These are phyloP conservation scores for Nothocercus julius DNA, from an alignment of 2,113 vertebrate species.

Conservation along the genomic window DNA sequence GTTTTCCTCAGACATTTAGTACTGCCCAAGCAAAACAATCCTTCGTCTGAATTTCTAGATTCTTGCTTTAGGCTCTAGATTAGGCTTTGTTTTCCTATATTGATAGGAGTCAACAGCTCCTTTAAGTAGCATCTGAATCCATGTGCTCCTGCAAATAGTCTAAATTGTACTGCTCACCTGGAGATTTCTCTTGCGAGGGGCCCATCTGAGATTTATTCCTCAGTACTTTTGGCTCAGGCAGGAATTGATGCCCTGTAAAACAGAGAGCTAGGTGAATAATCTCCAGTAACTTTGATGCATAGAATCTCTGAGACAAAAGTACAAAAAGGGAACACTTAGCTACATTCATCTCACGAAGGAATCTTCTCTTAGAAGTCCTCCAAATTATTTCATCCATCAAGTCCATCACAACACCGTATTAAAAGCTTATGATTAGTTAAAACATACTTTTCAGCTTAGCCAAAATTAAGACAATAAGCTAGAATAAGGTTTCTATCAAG, in stretches of 20 bases:
- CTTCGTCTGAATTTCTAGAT: neutral
- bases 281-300: neutral
- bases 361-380: neutral
- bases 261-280: neutral
- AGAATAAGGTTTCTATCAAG: neutral
- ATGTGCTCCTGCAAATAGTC: neutral
- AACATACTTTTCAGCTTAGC: neutral
- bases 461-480: neutral
- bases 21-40: neutral
- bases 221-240: slow-evolving; percentile 37
- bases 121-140: neutral
- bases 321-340: neutral
- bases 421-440: neutral
- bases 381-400: neutral
- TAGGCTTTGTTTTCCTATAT: neutral
- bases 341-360: neutral
- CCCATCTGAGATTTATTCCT: slow-evolving; percentile 31
- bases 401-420: neutral
- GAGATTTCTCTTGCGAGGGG: slow-evolving; percentile 27
- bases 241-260: slow-evolving; percentile 12
- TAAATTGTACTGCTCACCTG: slow-evolving; percentile 42
- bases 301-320: neutral
- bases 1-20: neutral
- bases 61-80: neutral
- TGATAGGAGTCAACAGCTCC: neutral